These are phyloP conservation scores for Arenicola marina DNA, from an alignment of 2,888 invertebrate genomes.

Conservation along the genomic window DNA sequence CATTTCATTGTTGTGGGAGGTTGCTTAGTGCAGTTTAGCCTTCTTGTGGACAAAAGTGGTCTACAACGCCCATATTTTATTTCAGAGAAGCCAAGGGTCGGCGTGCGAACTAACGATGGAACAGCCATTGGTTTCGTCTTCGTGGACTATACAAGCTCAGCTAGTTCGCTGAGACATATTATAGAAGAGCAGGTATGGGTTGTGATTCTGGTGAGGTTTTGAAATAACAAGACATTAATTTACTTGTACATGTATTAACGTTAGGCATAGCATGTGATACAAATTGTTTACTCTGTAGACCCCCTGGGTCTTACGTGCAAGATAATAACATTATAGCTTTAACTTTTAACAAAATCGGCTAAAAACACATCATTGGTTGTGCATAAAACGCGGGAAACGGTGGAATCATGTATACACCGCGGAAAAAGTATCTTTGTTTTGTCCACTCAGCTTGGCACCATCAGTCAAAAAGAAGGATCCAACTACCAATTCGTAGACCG, in stretches of 20 bases:
- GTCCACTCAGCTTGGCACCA: not conserved
- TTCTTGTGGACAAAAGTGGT: not conserved
- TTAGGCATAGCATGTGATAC: too few species aligned
- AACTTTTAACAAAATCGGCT: too few species aligned
- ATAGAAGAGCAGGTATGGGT: not conserved
- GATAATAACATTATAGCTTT: too few species aligned
- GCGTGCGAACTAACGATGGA: not conserved
- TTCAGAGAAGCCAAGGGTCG: not conserved
- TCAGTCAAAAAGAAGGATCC: not conserved
- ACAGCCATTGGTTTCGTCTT: not conserved
- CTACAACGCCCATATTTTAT: not conserved
- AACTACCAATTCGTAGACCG: slow-evolving; percentile 43
- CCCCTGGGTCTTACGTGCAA: too few species aligned
- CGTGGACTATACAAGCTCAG: not conserved
- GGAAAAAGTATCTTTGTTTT: not conserved
- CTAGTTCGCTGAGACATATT: not conserved
- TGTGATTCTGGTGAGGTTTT: not conserved
- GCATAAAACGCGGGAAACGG: too few species aligned
- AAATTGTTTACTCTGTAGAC: too few species aligned
- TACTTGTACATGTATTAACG: too few species aligned
- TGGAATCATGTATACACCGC: too few species aligned
- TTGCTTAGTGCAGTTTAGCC: too few species aligned
- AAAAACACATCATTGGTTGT: too few species aligned
- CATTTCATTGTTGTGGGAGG: too few species aligned
- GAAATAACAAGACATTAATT: too few species aligned